Percentiles rank a stretch among this genome's conserved stretches.
Conservation (phyloP, 2,797 vertebrate species). For the Crax fasciolata region DNA sequence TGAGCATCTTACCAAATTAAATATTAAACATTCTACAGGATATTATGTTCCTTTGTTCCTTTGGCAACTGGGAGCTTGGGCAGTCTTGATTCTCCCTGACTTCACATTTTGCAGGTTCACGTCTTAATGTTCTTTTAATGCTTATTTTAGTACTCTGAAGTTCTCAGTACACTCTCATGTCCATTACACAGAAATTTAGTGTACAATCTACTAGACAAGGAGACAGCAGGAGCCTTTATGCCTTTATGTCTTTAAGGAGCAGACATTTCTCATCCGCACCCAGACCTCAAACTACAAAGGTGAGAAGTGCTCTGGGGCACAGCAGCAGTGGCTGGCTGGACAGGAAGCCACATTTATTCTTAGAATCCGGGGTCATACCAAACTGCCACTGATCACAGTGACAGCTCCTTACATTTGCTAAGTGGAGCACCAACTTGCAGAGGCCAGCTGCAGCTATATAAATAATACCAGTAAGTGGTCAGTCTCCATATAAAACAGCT, state of each 20-base stretch:
- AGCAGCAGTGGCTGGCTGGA: background rate
- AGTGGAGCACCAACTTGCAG: background rate
- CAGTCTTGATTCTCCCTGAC: conserved; percentile 10
- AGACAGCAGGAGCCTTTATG: no score
- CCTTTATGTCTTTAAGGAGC: background rate
- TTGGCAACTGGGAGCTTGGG: background rate
- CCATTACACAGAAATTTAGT: background rate
- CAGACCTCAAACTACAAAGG: background rate
- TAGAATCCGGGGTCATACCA: background rate
- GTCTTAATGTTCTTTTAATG: conserved; percentile 61
- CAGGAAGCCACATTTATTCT: background rate
- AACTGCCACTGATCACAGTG: background rate
- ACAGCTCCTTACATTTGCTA: accelerated
- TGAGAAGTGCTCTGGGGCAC: background rate
- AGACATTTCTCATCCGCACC: background rate
- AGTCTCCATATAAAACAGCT: background rate
- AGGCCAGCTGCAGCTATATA: background rate
- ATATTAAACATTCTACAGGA: conserved; percentile 46
- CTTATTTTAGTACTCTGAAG: conserved; percentile 12
- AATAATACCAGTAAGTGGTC: background rate
- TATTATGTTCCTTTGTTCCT: conserved; percentile 70
- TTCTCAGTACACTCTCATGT: background rate
- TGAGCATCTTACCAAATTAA: conserved; percentile 37
- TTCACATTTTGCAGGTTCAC: background rate
- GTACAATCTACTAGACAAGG: background rate